phyloP scores from a whole-genome alignment of 2,888 invertebrate species.

The Dugesia japonica region DNA sequence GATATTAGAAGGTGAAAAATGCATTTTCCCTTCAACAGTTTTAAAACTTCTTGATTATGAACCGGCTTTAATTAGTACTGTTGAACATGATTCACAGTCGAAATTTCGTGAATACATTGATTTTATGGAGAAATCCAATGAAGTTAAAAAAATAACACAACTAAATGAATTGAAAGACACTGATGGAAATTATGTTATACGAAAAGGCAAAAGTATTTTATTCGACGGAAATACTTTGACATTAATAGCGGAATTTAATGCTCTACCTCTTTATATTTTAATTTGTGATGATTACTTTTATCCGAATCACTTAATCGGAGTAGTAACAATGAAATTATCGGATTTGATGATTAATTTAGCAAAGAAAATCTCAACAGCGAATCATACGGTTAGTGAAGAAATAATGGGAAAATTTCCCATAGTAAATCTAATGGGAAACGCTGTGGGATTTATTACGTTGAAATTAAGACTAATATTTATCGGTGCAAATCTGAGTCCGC shows the following conservation, averaged over 20 bases:
- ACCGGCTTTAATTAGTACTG: not conserved
- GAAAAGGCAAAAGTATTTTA: conserved; percentile 16
- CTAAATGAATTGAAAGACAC: conserved; percentile 27
- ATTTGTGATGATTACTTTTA: not conserved
- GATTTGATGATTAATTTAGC: not conserved
- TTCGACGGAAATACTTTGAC: not conserved
- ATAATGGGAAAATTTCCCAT: not conserved
- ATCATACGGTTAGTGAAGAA: not conserved
- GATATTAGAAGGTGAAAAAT: not conserved
- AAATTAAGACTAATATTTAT: not conserved
- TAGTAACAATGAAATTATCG: not conserved
- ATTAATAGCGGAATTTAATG: not conserved
- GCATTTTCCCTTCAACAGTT: conserved; percentile 22
- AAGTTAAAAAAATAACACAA: not conserved
- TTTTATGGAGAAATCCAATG: not conserved
- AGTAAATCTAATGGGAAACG: not conserved
- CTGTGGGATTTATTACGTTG: no score
- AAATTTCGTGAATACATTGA: not conserved
- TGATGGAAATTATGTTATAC: conserved; percentile 24
- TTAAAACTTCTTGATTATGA: conserved; percentile 29
- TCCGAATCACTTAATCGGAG: not conserved
- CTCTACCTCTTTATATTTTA: conserved; percentile 23
- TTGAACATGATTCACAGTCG: not conserved
- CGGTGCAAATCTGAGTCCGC: not conserved
- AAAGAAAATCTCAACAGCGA: not conserved